phyloP scores from a whole-genome alignment of 2,797 vertebrate species.

The Schizopygopsis pylzovi region DNA sequence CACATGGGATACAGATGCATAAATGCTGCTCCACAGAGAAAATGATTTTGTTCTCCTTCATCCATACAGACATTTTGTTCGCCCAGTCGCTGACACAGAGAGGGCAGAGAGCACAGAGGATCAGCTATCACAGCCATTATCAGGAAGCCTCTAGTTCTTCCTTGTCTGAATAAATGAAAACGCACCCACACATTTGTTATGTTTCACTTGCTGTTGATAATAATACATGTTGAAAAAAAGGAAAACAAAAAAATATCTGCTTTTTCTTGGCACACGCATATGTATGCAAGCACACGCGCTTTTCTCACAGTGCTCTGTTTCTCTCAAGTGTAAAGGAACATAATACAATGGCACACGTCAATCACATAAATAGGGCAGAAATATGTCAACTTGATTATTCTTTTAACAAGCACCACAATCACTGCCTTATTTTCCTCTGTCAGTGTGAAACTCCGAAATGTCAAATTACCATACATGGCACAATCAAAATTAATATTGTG shows the following conservation, averaged over 20 bases:
- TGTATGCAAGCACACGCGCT: background rate
- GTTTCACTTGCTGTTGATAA: conserved; percentile 28
- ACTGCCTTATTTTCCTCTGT: conserved; percentile 41
- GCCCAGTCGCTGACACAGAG: conserved; percentile 24
- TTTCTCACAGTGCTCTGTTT: conserved; percentile 5
- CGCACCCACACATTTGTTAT: conserved; percentile 24
- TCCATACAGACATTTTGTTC: conserved; percentile 26
- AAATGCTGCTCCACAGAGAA: conserved; percentile 38
- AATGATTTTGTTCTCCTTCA: conserved; percentile 27
- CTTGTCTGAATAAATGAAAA: conserved; percentile 47
- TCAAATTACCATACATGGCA: conserved; percentile 58
- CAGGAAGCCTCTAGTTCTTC: conserved; percentile 27
- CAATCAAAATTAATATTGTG: conserved; percentile 43
- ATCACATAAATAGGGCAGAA: conserved; percentile 48
- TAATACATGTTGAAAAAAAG: conserved; percentile 26
- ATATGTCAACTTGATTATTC: conserved; percentile 53
- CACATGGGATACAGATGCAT: conserved; percentile 36
- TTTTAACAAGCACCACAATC: conserved; percentile 54
- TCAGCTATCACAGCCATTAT: conserved; percentile 45
- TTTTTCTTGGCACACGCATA: conserved; percentile 22
- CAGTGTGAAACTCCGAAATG: conserved; percentile 44
- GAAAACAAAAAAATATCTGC: conserved; percentile 5
- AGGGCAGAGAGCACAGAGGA: conserved; percentile 36
- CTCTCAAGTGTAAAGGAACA: conserved; percentile 27
- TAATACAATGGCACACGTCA: conserved; percentile 33